Conservation (phyloP, 23 tunicate genomes). For the Trididemnum nubilum region DNA sequence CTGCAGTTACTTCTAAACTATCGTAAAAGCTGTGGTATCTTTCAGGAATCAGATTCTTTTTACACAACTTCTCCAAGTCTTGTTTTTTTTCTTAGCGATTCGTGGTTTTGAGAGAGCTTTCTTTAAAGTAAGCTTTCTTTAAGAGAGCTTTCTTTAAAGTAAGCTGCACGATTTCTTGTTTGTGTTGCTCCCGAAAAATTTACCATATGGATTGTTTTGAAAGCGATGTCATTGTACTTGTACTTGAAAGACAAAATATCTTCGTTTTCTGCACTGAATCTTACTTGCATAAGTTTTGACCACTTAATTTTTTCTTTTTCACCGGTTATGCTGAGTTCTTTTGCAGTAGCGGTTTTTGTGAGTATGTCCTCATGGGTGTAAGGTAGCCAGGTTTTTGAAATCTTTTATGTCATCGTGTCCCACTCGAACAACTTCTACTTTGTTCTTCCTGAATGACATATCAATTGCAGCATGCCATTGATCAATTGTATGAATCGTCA, state of each 20-base stretch:
- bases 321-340: neutral
- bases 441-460: conserved; percentile 1
- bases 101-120: neutral
- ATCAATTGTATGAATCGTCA: neutral
- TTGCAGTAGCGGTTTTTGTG: neutral
- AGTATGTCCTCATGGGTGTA: conserved; percentile 1
- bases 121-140: too few species aligned
- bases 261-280: neutral
- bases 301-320: neutral
- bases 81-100: neutral
- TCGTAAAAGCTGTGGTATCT: neutral
- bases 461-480: conserved; percentile 22
- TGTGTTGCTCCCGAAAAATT: neutral
- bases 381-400: neutral
- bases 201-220: neutral
- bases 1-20: neutral
- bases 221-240: neutral
- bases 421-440: neutral
- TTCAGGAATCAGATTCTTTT: neutral
- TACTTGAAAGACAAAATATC: neutral
- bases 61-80: neutral
- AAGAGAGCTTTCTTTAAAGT: neutral
- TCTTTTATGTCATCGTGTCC: neutral
- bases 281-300: neutral
- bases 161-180: neutral